These are phyloP conservation scores for Synaphobranchus kaupii DNA, from an alignment of 2,797 vertebrate species.

Conservation along the genomic window DNA sequence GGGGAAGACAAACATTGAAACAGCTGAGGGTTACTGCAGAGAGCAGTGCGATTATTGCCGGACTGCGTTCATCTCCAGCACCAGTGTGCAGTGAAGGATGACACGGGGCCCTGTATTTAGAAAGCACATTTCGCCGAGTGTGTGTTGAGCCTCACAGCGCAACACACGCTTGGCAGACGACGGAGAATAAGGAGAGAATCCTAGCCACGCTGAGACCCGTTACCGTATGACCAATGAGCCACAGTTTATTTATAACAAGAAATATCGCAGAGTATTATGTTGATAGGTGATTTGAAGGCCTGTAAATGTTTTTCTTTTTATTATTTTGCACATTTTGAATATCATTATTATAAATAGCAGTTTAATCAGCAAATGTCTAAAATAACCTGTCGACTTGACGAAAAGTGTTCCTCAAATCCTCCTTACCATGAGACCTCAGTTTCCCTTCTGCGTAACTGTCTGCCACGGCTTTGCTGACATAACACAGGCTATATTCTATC, in stretches of 20 bases:
- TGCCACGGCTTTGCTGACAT: slow-evolving; percentile 27
- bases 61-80: not conserved
- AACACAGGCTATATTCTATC: not conserved
- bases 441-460: slow-evolving; percentile 19
- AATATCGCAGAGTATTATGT: not conserved
- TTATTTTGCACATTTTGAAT: no score
- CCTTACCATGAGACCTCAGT: not conserved
- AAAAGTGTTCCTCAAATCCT: slow-evolving; percentile 27
- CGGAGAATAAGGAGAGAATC: not conserved
- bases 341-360: not conserved
- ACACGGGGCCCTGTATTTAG: not conserved
- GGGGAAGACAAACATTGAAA: not conserved
- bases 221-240: not conserved
- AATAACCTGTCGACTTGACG: slow-evolving; percentile 13
- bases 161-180: not conserved
- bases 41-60: slow-evolving; percentile 1
- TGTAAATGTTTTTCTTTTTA: not conserved
- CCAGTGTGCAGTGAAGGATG: not conserved
- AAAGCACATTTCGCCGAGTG: slow-evolving; percentile 26
- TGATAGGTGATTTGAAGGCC: not conserved
- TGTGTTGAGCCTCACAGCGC: slow-evolving; percentile 10
- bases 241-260: no score
- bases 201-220: not conserved
- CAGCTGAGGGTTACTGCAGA: slow-evolving; percentile 2
- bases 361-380: slow-evolving; percentile 17